These are phyloP conservation scores for Anthoscopus minutus DNA, from an alignment of 2,113 vertebrate genomes.

Conservation along the genomic window DNA sequence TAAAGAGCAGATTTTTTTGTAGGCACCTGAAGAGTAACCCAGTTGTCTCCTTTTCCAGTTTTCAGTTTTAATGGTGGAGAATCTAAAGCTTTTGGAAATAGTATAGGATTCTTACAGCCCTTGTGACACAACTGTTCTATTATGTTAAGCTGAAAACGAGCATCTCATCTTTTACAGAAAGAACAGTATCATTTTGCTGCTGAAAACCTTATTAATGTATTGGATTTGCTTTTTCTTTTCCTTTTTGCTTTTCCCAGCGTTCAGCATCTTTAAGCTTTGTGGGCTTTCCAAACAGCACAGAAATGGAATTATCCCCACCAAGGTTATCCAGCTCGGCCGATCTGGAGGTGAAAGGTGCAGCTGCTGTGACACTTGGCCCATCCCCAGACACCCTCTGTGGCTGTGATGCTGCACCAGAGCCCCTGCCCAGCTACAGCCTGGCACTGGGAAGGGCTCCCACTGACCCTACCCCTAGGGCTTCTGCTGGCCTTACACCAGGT, in stretches of 20 bases:
- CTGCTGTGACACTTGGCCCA: background rate
- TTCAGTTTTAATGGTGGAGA: background rate
- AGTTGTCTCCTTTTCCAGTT: background rate
- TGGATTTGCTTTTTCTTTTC: background rate
- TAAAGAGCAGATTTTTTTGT: background rate
- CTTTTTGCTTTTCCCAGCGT: background rate
- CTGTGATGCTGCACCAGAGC: constrained; percentile 66
- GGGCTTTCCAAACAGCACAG: constrained; percentile 65
- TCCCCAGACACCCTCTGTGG: constrained; percentile 19
- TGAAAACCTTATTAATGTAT: background rate
- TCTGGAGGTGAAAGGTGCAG: constrained; percentile 46
- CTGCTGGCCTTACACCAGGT: constrained; percentile 30
- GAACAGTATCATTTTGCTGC: background rate
- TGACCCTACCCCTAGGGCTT: constrained; percentile 53
- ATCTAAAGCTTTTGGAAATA: background rate
- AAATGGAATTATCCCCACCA: constrained; percentile 72
- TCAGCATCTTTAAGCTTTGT: constrained; percentile 63
- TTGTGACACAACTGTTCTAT: background rate
- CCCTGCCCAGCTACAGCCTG: constrained; percentile 51
- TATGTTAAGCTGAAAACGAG: background rate
- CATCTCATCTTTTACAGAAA: background rate
- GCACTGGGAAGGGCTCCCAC: background rate
- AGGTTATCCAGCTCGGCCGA: constrained; percentile 21
- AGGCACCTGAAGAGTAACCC: background rate
- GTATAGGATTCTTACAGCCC: background rate